Evolutionary conservation across 1,140 invertebrate species (phyloP).

Genomic region (Sipha flava): DNA sequence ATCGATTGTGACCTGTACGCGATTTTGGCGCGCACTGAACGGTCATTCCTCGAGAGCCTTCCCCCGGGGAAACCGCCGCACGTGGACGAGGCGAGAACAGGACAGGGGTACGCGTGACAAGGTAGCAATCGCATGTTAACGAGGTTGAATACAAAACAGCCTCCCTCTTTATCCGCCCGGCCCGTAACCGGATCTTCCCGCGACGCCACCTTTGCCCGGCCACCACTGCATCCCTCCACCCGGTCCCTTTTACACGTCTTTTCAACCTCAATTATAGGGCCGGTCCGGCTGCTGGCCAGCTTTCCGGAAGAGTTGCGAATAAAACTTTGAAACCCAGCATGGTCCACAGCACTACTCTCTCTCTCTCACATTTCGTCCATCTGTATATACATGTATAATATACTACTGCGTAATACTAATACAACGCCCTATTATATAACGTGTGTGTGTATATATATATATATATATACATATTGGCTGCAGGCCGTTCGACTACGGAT

Average conservation of each 20-base stretch:
- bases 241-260: constrained; percentile 9
- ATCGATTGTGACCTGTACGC: not conserved
- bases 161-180: not conserved
- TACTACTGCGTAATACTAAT: not conserved
- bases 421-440: too few relatives aligned
- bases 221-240: too few relatives aligned
- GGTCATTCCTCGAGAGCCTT: not conserved
- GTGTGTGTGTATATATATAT: not conserved
- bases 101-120: not conserved
- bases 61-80: not conserved
- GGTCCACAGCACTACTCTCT: too few relatives aligned
- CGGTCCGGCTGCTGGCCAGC: not conserved
- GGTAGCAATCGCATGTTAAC: constrained; percentile 25
- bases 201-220: not conserved
- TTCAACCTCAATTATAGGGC: constrained; percentile 25
- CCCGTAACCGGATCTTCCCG: not conserved
- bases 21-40: constrained; percentile 9
- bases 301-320: constrained; percentile 18
- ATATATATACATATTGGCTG: too few relatives aligned
- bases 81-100: not conserved
- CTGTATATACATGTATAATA: too few relatives aligned
- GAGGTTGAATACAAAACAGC: constrained; percentile 25
- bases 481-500: too few relatives aligned
- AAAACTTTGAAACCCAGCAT: constrained; percentile 4
- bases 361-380: too few relatives aligned